Conservation (phyloP, 2,797 vertebrate genomes). For the Falco concolor region DNA sequence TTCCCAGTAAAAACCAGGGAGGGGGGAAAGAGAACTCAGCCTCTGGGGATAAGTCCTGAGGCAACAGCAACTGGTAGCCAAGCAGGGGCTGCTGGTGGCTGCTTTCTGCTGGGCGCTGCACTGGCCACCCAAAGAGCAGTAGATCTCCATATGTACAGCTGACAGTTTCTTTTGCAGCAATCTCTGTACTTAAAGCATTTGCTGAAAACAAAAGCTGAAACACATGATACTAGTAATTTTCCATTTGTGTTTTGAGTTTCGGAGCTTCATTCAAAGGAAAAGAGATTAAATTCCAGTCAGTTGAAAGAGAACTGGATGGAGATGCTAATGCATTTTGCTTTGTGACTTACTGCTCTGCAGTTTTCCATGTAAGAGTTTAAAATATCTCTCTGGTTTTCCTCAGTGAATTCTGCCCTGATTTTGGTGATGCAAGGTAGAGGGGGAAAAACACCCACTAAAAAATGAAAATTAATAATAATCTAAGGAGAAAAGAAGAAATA, state of each 20-base stretch:
- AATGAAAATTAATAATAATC: background rate
- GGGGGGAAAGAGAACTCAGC: background rate
- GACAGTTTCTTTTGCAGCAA: background rate
- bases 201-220: background rate
- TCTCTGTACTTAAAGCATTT: background rate
- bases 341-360: background rate
- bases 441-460: background rate
- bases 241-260: background rate
- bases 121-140: background rate
- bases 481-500: background rate
- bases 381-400: background rate
- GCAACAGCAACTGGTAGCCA: background rate
- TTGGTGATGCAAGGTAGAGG: background rate
- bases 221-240: background rate
- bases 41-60: background rate
- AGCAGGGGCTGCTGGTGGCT: background rate
- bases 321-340: background rate
- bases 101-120: background rate
- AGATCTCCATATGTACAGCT: background rate
- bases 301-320: background rate
- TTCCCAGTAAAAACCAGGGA: background rate
- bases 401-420: background rate
- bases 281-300: background rate
- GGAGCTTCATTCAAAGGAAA: background rate
- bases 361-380: background rate